phyloP scores from a whole-genome alignment of 2,888 invertebrate species.

The Xanthostigma xanthostigma region DNA sequence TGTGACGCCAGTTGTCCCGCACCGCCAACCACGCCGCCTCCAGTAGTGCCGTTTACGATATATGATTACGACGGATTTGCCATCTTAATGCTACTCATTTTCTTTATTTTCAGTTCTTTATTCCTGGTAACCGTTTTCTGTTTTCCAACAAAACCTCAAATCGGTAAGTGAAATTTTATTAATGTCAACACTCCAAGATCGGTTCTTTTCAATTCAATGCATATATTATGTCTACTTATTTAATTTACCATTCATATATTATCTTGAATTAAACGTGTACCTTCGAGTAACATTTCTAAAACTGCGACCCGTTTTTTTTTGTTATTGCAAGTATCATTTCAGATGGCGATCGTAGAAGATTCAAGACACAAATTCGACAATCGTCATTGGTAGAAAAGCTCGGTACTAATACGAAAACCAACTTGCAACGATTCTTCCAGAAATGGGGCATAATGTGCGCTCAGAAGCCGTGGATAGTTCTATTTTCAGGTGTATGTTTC shows the following conservation, averaged over 20 bases:
- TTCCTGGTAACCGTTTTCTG: slow-evolving; percentile 54
- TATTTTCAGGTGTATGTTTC: slow-evolving; percentile 53
- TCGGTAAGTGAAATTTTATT: slow-evolving; percentile 26
- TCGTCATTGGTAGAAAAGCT: slow-evolving; percentile 60
- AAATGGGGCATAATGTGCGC: slow-evolving; percentile 74
- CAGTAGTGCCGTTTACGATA: slow-evolving; percentile 53
- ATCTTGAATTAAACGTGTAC: neutral
- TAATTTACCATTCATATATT: too few species aligned
- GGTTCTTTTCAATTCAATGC: too few species aligned
- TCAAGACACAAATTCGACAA: slow-evolving; percentile 31
- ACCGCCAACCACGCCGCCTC: slow-evolving; percentile 51
- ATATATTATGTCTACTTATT: too few species aligned
- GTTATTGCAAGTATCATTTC: slow-evolving; percentile 40
- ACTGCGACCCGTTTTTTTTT: neutral
- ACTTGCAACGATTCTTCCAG: slow-evolving; percentile 60
- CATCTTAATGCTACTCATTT: slow-evolving; percentile 62
- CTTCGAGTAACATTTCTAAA: neutral
- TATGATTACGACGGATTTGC: slow-evolving; percentile 60
- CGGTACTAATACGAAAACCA: slow-evolving; percentile 62
- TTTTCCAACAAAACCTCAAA: slow-evolving; percentile 29
- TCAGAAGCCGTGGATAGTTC: slow-evolving; percentile 57
- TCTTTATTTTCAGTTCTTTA: slow-evolving; percentile 52
- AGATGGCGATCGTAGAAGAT: slow-evolving; percentile 46
- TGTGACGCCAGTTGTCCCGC: slow-evolving; percentile 67
- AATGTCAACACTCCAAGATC: too few species aligned